Evolutionary conservation across 2,888 invertebrate genomes (phyloP), one percentile per base, ranked within the genome.

Genomic region (Pachydiplax longipennis): DNA sequence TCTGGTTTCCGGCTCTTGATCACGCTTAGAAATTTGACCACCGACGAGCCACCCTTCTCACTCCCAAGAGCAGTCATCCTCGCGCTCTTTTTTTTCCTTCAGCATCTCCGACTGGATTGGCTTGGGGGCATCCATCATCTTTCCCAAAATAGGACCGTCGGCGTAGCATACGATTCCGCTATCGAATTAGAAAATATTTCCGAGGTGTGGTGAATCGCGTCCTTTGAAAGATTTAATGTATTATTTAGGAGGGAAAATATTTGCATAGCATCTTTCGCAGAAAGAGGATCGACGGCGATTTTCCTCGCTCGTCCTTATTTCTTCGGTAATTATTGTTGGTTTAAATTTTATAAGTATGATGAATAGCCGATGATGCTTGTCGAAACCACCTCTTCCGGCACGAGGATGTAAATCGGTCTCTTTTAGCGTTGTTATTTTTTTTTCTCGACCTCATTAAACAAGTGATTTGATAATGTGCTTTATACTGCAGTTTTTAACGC

Each of bases 1-100:
- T 87, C 87, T 61, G 35, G 35, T 87, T 87, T 87, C 87, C 87
- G 87, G 58, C 87, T 87, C 87, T 87, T 61, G 87, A 87, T 87
- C 87, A 13, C 87, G 87, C 61, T 65, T 61, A 61, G 87, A 87
- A 87, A 87, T 87, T 87, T 87, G 87, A 87, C 87, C 87, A 15
- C 40, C 40, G 37, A 15, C 61, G 10, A 35, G 81, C 37, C 81
- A 37, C 81, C 81, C 40, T 81, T 15, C 8, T 61, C 40, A 31
- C 65, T 87, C 37, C 61, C 35, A 53, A 53, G 25, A 53, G 53
- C 53, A 87, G 87, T 61, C 65, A 40, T 61, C 87, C 61, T 37
- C 18, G 48, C 53, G 48, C 61, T 37, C 22, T 35, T 61, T 87
- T 58, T 87, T 22, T 58, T 83, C 58, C 58, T 83, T 37, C 35